Evolutionary conservation across 2,797 vertebrate species (phyloP).

Genomic region (Syncerus caffer): DNA sequence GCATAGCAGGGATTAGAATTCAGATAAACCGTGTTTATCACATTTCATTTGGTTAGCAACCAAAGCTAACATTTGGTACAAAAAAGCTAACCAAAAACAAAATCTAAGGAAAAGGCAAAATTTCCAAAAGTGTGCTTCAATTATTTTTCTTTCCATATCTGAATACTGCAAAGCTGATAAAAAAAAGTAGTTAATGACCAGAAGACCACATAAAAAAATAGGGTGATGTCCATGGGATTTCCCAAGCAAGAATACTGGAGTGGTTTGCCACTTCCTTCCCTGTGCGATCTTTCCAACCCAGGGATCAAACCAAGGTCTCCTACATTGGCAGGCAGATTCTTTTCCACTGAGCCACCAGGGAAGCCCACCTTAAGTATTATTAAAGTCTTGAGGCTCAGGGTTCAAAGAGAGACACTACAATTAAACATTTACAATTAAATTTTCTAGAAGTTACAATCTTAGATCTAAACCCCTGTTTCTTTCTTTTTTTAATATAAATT

Average conservation of each 20-base stretch:
- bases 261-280: not conserved
- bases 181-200: slow-evolving; percentile 12
- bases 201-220: not conserved
- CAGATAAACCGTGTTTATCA: not conserved
- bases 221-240: not conserved
- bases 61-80: not conserved
- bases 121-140: not conserved
- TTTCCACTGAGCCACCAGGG: not conserved
- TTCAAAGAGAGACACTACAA: not conserved
- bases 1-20: not conserved
- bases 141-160: not conserved
- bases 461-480: not conserved
- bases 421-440: not conserved
- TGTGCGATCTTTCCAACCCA: not conserved
- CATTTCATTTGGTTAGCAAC: not conserved
- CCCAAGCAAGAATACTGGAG: not conserved
- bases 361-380: not conserved
- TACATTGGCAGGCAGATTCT: not conserved
- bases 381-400: not conserved
- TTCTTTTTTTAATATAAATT: too few relatives aligned
- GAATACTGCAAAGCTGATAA: not conserved
- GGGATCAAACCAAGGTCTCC: not conserved
- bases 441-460: not conserved
- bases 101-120: not conserved
- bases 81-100: slow-evolving; percentile 10